Evolutionary conservation across 1,140 invertebrate genomes (phyloP), one percentile per base, ranked within the genome.

Genomic region (Ladona fulva): DNA sequence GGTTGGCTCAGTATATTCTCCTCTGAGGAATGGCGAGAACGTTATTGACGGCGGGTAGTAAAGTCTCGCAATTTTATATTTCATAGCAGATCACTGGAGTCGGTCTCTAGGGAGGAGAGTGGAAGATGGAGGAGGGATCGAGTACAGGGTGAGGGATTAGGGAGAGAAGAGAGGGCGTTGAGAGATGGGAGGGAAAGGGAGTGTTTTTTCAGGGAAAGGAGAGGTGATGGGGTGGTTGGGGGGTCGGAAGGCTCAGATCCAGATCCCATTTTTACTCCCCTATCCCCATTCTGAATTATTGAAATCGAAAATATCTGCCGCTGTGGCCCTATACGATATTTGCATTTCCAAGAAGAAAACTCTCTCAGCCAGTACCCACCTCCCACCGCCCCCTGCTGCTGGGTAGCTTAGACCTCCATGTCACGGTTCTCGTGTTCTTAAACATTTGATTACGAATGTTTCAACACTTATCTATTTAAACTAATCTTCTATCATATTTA

Each of bases 261-360:
- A 66, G 52, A 66, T 66, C 52, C 52, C 52, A 66, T 66, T 66
- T 66, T 66, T 66, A 66, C 52, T 66, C 52, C 52, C 52, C 52
- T 6, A 66, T 66, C 52, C 52, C 52, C 52, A 66, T 66, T 66
- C 52, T 66, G 52, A 66, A 66, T 66, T 66, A 66, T 66, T 66
- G 52, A 66, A 66, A 66, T 66, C 52, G 52, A 66, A 66, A 66
- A 66, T 66, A 66, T 66, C 52, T 66, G 52, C 52, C 52, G 52
- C 52, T 66, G 52, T 66, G 52, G 52, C 52, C 52, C 52, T 22
- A 66, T 66, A 12, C 52, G 52, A 66, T 66, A 66, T 66, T 66
- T 66, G 52, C 52, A 66, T 66, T 66, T 66, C 52, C 52, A 66
- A 66, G 52, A 66, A 22, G n/a, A 66, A 66, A 66, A 66, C 52